Evolutionary conservation across 2,888 invertebrate species (phyloP).

Genomic region (Silvanus unidentatus): DNA sequence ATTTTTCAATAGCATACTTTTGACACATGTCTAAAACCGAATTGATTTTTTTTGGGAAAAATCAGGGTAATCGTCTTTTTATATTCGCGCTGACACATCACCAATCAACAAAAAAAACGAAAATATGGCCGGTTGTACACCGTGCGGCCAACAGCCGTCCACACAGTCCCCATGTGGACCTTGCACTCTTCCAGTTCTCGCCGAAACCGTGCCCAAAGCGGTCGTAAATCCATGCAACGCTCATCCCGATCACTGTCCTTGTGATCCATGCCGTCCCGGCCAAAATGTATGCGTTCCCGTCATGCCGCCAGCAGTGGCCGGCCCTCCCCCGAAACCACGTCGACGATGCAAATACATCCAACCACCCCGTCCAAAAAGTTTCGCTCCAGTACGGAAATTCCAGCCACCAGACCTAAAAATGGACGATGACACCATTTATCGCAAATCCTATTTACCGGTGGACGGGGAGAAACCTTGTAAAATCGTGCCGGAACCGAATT

Average conservation of each 20-base stretch:
- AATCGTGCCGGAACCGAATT: slow-evolving; percentile 40
- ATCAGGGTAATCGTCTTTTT: too few relatives aligned
- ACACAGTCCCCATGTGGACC: slow-evolving; percentile 10
- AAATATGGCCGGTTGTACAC: slow-evolving; percentile 30
- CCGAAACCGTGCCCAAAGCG: slow-evolving; percentile 29
- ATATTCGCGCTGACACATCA: too few relatives aligned
- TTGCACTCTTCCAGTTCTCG: slow-evolving; percentile 30
- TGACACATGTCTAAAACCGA: too few relatives aligned
- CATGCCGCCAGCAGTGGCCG: slow-evolving; percentile 11
- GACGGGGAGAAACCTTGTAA: slow-evolving; percentile 39
- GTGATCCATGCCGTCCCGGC: slow-evolving; percentile 13
- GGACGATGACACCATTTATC: slow-evolving; percentile 59
- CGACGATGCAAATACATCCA: slow-evolving; percentile 48
- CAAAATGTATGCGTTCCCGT: slow-evolving; percentile 34
- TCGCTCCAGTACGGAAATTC: slow-evolving; percentile 53
- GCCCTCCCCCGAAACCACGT: slow-evolving; percentile 21
- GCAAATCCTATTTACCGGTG: slow-evolving; percentile 57
- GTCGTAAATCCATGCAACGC: slow-evolving; percentile 33
- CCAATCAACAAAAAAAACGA: too few relatives aligned
- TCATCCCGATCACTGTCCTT: slow-evolving; percentile 9
- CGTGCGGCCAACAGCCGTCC: slow-evolving; percentile 25
- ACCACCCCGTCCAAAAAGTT: slow-evolving; percentile 53
- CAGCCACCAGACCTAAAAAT: slow-evolving; percentile 54
- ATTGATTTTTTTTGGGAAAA: too few relatives aligned
- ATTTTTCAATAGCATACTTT: too few relatives aligned